Base-by-base conservation (phyloP, 2,888 invertebrate species). In the Melinaea marsaeus region DNA sequence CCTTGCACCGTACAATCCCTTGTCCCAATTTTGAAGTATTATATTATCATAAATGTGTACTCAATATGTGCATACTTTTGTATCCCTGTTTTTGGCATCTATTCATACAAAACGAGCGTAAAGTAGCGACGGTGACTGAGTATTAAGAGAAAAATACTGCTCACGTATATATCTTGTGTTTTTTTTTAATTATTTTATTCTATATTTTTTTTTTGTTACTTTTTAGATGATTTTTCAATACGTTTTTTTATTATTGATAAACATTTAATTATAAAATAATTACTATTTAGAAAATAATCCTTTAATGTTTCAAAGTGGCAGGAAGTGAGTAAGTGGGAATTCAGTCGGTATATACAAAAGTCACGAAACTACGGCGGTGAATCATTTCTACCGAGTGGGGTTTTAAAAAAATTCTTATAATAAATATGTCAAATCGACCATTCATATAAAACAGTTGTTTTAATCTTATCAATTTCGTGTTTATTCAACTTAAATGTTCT, bases 321-420 rank as follows among this genome's bases (percentile, higher is more conserved):
- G 73, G 72, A 74, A 76, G 71, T 73, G 68, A 68, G 72, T 64
- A 70, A 74, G 69, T 69, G 68, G 71, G 68, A 70, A 66, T 71
- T 72, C 69, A 62, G 64, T 59, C 69, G 60, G 69, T 76, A 79
- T 75, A 73, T 71, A 63, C 66, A 32, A 48, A 58, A 68, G 79
- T 77, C 79, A 79, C 79, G 79, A 66, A 71, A 79, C 60, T 64
- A 22, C 35, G 37, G 33, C 59, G 51, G 54, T 55, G 54, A 61
- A 63, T 46, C 55, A 57, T 64, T 64, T 62, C 51, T 48, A 13
- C n/a, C 46, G 46, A 46, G 37, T 57, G 57, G 57, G 61, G 57
- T 22, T 22, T 22, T 22, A 22, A 22, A 22, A 22, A 22, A 22
- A 37, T 61, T 55, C 46, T 47, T 55, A 56, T 37, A 37, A 6